phyloP scores from a whole-genome alignment of 53 echinoderm and acorn worm species.

The Astropecten irregularis region DNA sequence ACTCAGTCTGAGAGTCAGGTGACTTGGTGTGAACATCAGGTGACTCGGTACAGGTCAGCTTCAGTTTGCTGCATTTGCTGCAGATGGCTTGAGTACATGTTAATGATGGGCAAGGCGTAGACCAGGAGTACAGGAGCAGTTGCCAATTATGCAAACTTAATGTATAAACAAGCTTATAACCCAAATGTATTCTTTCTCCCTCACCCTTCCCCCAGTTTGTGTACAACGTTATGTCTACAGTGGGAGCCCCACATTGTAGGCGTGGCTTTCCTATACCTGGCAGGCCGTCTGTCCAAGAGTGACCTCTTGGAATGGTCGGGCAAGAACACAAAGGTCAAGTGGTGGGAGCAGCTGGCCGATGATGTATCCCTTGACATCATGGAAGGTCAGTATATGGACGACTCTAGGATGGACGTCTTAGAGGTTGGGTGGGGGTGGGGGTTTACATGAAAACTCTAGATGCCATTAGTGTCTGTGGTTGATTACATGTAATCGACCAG shows the following conservation, averaged over 20 bases:
- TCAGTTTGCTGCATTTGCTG: no score
- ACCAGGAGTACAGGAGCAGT: no score
- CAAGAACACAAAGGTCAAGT: slow-evolving; percentile 84
- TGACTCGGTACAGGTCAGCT: background rate
- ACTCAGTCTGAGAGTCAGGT: background rate
- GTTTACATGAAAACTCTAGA: no score
- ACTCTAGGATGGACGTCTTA: no score
- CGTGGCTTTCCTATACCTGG: slow-evolving; percentile 93
- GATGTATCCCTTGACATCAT: slow-evolving; percentile 94
- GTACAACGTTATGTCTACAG: slow-evolving; percentile 92
- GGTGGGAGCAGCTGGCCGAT: slow-evolving; percentile 97
- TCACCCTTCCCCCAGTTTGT: slow-evolving; percentile 57
- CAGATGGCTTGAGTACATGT: no score
- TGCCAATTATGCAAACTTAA: no score
- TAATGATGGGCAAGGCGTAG: no score
- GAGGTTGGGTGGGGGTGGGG: no score
- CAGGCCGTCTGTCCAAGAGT: slow-evolving; percentile 96
- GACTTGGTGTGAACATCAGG: background rate
- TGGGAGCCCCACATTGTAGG: slow-evolving; percentile 98
- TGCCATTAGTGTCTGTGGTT: no score
- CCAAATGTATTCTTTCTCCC: no score
- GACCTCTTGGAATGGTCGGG: slow-evolving; percentile 97
- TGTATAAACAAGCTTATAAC: no score
- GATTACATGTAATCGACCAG: no score
- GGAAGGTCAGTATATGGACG: slow-evolving; percentile 75